Conservation (phyloP, 1,140 invertebrate genomes). For the Trichonephila inaurata region DNA sequence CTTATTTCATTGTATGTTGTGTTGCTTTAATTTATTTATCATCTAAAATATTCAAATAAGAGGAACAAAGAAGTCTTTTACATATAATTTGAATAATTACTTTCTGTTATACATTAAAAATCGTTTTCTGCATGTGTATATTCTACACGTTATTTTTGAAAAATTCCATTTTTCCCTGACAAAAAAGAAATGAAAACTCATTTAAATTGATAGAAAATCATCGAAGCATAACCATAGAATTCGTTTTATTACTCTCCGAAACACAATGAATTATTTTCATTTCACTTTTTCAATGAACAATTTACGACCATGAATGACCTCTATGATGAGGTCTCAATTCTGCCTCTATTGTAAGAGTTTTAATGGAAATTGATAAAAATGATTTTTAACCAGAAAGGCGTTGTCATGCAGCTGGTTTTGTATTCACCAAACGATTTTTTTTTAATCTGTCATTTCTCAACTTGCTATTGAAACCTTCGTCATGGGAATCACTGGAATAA, state of each 20-base stretch:
- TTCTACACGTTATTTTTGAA: neutral
- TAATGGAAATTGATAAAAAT: too few relatives aligned
- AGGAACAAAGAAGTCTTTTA: too few relatives aligned
- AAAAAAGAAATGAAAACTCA: neutral
- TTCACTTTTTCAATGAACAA: neutral
- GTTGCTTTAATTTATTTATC: too few relatives aligned
- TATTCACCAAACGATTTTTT: neutral
- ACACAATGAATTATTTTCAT: neutral
- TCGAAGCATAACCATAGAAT: neutral
- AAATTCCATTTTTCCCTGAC: neutral
- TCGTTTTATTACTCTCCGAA: neutral
- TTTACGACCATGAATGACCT: neutral
- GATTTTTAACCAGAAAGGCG: neutral
- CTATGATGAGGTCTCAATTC: too few relatives aligned
- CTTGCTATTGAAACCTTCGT: neutral
- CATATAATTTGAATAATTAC: too few relatives aligned
- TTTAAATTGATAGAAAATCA: neutral
- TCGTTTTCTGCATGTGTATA: too few relatives aligned
- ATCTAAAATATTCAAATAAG: too few relatives aligned
- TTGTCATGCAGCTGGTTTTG: neutral
- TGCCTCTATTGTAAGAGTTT: neutral
- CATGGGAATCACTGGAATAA: neutral
- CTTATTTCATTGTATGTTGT: too few relatives aligned
- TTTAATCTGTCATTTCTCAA: conserved; percentile 1
- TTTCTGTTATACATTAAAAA: too few relatives aligned